phyloP scores from a whole-genome alignment of 2,888 invertebrate species.

The Phragmatobia fuliginosa region DNA sequence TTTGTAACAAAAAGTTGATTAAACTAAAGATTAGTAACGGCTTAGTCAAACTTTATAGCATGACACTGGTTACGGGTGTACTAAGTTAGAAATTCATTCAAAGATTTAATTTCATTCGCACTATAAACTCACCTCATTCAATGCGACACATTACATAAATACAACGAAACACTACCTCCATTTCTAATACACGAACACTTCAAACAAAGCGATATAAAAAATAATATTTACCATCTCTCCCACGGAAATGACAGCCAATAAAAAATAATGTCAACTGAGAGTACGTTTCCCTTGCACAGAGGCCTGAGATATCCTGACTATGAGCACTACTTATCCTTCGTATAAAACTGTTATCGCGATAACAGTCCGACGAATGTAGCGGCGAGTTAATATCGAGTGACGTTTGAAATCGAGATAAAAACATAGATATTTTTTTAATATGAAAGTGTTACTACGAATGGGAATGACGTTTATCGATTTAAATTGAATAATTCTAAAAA shows the following conservation, averaged over 20 bases:
- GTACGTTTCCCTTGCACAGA: conserved; percentile 42
- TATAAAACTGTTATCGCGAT: conserved; percentile 63
- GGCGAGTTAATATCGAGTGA: conserved; percentile 51
- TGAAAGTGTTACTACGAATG: background rate
- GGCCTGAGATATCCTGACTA: conserved; percentile 63
- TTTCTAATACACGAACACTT: background rate
- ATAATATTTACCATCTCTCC: conserved; percentile 69
- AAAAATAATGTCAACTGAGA: conserved; percentile 21
- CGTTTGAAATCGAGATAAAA: conserved; percentile 47
- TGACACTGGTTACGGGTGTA: background rate
- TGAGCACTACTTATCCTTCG: conserved; percentile 70
- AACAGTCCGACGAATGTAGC: conserved; percentile 45
- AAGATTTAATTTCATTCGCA: background rate
- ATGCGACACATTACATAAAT: background rate
- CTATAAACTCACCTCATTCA: background rate
- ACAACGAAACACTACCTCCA: background rate
- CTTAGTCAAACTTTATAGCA: background rate
- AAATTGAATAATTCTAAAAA: background rate
- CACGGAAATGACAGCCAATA: conserved; percentile 39
- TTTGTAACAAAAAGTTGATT: background rate
- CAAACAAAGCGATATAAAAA: conserved; percentile 20
- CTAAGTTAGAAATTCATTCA: background rate
- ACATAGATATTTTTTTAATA: background rate
- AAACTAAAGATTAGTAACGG: background rate
- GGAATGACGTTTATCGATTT: background rate